These are phyloP conservation scores for Mus spretus DNA, from an alignment of 2,797 vertebrate genomes.

Conservation along the genomic window DNA sequence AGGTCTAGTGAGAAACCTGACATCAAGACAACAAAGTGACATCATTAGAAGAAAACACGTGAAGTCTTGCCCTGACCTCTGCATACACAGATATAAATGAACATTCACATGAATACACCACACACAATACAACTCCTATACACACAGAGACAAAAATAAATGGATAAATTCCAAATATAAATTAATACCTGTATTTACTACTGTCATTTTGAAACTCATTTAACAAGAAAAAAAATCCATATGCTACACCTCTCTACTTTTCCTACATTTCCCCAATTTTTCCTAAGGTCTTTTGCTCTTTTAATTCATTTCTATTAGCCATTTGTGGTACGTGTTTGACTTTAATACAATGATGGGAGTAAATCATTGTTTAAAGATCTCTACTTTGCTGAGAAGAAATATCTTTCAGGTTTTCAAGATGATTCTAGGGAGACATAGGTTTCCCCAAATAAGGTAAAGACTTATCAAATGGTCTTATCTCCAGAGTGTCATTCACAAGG, in stretches of 20 bases:
- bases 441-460: neutral
- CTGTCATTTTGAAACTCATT: neutral
- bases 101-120: neutral
- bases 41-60: neutral
- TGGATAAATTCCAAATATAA: neutral
- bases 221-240: neutral
- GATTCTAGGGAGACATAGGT: neutral
- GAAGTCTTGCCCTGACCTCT: neutral
- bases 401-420: conserved; percentile 15
- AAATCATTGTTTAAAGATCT: neutral
- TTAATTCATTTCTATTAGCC: neutral
- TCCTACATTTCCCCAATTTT: neutral
- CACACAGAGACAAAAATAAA: neutral
- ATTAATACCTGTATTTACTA: neutral
- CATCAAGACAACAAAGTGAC: neutral
- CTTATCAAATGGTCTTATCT: neutral
- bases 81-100: neutral
- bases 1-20: neutral
- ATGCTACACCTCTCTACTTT: neutral
- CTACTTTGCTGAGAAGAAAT: neutral
- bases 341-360: neutral
- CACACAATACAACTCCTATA: neutral
- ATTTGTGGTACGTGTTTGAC: neutral
- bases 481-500: neutral
- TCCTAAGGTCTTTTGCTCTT: neutral